phyloP scores from a whole-genome alignment of 2,797 vertebrate species.

The Novumbra hubbsi region DNA sequence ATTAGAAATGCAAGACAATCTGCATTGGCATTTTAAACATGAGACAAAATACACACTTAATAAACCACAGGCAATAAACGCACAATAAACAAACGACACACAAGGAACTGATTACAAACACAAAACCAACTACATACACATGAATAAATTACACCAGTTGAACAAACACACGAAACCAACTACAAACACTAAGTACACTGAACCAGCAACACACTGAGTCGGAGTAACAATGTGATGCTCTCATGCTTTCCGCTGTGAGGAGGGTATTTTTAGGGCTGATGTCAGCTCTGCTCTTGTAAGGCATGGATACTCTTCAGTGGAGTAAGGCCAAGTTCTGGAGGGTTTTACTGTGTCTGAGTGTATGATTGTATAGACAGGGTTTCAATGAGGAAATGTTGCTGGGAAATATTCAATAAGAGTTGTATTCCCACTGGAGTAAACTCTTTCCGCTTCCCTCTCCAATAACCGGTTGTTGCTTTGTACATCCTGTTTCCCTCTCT shows the following conservation, averaged over 20 bases:
- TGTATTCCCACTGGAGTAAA: constrained; percentile 55
- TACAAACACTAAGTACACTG: background rate
- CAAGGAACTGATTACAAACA: background rate
- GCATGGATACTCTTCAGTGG: constrained; percentile 69
- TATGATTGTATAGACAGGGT: constrained; percentile 20
- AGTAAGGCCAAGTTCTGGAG: constrained; percentile 57
- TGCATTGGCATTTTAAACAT: background rate
- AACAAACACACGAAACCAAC: background rate
- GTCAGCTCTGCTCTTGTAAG: constrained; percentile 75
- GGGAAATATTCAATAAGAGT: constrained; percentile 60
- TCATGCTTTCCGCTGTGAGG: constrained; percentile 74
- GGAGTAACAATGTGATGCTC: constrained; percentile 69
- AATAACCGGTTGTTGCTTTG: background rate
- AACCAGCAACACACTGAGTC: background rate
- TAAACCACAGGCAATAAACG: background rate
- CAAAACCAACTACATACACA: background rate
- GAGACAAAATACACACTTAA: background rate
- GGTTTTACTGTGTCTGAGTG: constrained; percentile 47
- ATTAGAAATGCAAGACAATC: background rate
- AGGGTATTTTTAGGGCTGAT: constrained; percentile 83
- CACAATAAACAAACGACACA: background rate
- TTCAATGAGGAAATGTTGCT: background rate
- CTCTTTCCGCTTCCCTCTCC: constrained; percentile 58
- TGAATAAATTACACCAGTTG: too few species aligned
- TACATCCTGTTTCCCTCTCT: background rate